Percentiles rank a stretch among this genome's conserved stretches.
Evolutionary conservation across 1,140 invertebrate genomes (phyloP).

Genomic region (Drosophila simulans): DNA sequence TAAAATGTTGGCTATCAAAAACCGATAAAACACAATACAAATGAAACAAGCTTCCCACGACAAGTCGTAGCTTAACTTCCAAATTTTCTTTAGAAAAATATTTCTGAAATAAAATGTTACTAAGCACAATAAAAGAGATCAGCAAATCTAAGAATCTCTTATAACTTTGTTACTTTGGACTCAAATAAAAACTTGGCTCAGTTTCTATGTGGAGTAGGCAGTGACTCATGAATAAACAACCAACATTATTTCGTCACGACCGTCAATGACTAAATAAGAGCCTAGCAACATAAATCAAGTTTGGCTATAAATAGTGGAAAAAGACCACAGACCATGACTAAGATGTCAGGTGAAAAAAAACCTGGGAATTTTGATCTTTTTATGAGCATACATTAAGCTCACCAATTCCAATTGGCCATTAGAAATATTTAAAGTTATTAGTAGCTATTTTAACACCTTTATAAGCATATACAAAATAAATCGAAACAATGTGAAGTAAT

Average conservation of each 20-base stretch:
- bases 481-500: too few species aligned
- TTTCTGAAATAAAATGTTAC: too few species aligned
- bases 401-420: too few species aligned
- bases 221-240: slow-evolving; percentile 11
- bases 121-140: too few species aligned
- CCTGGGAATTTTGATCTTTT: not conserved
- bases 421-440: too few species aligned
- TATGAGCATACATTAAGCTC: not conserved
- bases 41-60: too few species aligned
- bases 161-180: not conserved
- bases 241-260: slow-evolving; percentile 12
- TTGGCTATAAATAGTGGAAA: not conserved
- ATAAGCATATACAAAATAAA: too few species aligned
- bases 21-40: too few species aligned
- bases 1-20: too few species aligned
- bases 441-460: too few species aligned
- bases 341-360: not conserved
- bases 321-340: not conserved
- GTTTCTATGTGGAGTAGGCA: not conserved
- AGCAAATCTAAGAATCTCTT: not conserved
- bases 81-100: too few species aligned
- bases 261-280: slow-evolving; percentile 7
- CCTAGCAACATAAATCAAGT: slow-evolving; percentile 66
- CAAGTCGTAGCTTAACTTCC: too few species aligned
- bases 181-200: not conserved